Evolutionary conservation across 1,140 invertebrate genomes (phyloP), one percentile per base, ranked within the genome.

Genomic region (Drepana arcuata): DNA sequence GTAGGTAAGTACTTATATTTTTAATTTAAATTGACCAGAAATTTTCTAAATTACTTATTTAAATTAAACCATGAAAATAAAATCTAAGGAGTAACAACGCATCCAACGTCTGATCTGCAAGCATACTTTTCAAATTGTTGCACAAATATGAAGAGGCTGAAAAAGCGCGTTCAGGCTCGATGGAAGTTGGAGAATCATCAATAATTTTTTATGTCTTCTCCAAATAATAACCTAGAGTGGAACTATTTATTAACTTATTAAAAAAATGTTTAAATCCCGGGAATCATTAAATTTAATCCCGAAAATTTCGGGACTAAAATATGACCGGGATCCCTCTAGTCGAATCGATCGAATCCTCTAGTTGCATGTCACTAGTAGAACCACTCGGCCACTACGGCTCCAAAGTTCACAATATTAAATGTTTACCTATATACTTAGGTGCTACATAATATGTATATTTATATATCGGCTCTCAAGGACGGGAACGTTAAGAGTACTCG

Each of bases 191-290:
- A n/a, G n/a, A n/a, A n/a, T n/a, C n/a, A n/a, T n/a, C n/a, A n/a
- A n/a, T n/a, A 26, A 26, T 34, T 34, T 34, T 34, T 24, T 34
- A 28, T 27, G 23, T 14, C 14, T 36, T 27, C 34, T 36, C 34
- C 34, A 38, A 38, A 38, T 38, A 29, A 38, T 38, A 11, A 38
- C 35, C 35, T 38, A 26, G 35, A 21, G 35, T 38, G 35, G 27
- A 30, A 38, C 27, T 38, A 30, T 38, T 30, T 38, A 31, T 11
- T 38, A 16, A 38, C 9, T 14, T 38, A 38, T 38, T 24, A 30
- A 38, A 38, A 38, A 38, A 38, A 38, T 23, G 16, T 37, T 18
- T 37, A 28, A 37, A 28, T 37, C 35, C 35, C 35, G 25, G 24
- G 26, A 37, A 18, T 37, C 25, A 27, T 27, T 27, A 12, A 12